These are phyloP conservation scores for Neomonachus schauinslandi DNA, from an alignment of 2,113 vertebrate genomes.

Conservation along the genomic window DNA sequence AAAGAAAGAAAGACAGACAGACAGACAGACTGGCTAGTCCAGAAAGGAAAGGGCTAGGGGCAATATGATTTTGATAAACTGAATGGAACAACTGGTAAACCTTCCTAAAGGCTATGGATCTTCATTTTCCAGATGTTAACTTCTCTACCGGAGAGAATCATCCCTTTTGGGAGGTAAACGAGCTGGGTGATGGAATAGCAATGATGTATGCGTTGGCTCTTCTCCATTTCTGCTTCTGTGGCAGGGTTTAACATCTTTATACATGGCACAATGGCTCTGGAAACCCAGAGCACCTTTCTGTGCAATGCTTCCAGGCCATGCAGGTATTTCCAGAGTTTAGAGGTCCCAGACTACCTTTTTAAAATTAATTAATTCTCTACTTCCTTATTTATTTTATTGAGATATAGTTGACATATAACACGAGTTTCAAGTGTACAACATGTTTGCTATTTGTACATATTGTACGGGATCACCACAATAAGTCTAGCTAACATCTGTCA, in stretches of 20 bases:
- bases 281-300: not conserved
- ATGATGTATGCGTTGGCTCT: rapidly evolving
- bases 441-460: not conserved
- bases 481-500: not conserved
- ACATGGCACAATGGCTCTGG: rapidly evolving
- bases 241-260: not conserved
- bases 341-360: not conserved
- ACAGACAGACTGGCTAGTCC: not conserved
- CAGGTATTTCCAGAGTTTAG: not conserved
- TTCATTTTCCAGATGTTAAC: not conserved
- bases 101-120: not conserved
- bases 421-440: not conserved
- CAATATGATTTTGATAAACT: not conserved
- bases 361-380: not conserved
- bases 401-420: not conserved
- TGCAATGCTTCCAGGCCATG: not conserved
- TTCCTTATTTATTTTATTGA: not conserved
- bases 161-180: not conserved
- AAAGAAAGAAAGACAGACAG: too few relatives aligned
- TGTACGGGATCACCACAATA: not conserved
- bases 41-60: not conserved
- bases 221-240: not conserved
- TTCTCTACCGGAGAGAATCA: not conserved
- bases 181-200: too few relatives aligned
- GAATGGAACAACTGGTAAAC: not conserved